Conservation (phyloP, 2,797 vertebrate species). For the Prunella strophiata region DNA sequence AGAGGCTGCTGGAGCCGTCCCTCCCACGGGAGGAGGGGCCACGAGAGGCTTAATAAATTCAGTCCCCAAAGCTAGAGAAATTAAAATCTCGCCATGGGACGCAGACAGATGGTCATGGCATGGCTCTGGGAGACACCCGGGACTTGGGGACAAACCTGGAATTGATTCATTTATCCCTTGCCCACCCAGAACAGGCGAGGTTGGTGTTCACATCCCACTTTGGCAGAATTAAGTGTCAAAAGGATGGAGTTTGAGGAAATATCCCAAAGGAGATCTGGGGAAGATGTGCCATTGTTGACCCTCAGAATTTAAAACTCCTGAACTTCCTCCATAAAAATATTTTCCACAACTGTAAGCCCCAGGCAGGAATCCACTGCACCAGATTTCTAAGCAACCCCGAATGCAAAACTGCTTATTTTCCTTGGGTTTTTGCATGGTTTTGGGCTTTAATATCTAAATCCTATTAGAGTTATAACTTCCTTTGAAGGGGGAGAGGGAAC, state of each 20-base stretch:
- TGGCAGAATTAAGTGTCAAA: not conserved
- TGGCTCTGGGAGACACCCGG: not conserved
- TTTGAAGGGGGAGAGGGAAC: not conserved
- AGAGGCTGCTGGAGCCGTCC: conserved; percentile 27
- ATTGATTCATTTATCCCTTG: not conserved
- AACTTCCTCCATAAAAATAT: not conserved
- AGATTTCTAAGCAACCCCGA: not conserved
- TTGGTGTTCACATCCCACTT: not conserved
- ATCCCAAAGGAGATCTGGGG: not conserved
- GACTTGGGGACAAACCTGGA: not conserved
- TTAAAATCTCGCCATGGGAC: not conserved
- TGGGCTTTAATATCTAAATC: conserved; percentile 42
- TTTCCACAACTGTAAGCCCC: not conserved
- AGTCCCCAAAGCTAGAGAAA: conserved; percentile 13
- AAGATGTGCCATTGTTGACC: rapidly evolving
- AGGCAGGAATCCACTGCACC: not conserved
- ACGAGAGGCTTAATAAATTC: not conserved
- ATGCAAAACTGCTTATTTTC: not conserved
- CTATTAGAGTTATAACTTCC: conserved; percentile 46
- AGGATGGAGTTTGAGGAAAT: not conserved
- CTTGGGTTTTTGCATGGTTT: not conserved
- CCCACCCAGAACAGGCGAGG: not conserved
- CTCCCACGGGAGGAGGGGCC: conserved; percentile 64
- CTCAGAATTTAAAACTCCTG: not conserved
- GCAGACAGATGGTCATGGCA: rapidly evolving